Evolutionary conservation across 1,140 invertebrate species (phyloP).

Genomic region (Trachymyrmex cornetzi): DNA sequence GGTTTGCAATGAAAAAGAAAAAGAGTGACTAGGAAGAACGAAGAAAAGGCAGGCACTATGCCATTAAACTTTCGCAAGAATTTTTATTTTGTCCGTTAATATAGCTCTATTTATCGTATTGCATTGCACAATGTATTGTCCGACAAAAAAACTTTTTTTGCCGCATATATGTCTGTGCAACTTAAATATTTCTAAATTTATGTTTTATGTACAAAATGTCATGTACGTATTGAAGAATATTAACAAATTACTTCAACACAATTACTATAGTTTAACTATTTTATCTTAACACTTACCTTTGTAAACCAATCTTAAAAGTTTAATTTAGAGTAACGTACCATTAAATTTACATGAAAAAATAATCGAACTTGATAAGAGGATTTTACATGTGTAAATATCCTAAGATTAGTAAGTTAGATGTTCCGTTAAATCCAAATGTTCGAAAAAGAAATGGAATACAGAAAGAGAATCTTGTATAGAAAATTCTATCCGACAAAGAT

Average conservation of each 20-base stretch:
- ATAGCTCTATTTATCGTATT: constrained; percentile 46
- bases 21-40: not conserved
- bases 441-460: not conserved
- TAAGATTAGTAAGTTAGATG: not conserved
- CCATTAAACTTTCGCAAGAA: constrained; percentile 54
- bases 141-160: not conserved
- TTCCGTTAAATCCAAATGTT: not conserved
- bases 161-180: not conserved
- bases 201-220: not conserved
- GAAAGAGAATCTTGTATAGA: not conserved
- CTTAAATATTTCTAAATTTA: constrained; percentile 3
- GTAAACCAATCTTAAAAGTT: not conserved
- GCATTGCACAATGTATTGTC: constrained; percentile 21
- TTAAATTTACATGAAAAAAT: not conserved
- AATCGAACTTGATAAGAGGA: not conserved
- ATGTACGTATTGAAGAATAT: not conserved
- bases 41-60: constrained; percentile 21
- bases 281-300: not conserved
- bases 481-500: not conserved
- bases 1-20: constrained; percentile 29
- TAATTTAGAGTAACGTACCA: not conserved
- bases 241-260: not conserved
- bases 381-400: not conserved
- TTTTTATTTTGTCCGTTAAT: constrained; percentile 65
- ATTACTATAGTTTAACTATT: not conserved